Conservation (phyloP, 2,888 invertebrate species). For the Drosophila monieri region DNA sequence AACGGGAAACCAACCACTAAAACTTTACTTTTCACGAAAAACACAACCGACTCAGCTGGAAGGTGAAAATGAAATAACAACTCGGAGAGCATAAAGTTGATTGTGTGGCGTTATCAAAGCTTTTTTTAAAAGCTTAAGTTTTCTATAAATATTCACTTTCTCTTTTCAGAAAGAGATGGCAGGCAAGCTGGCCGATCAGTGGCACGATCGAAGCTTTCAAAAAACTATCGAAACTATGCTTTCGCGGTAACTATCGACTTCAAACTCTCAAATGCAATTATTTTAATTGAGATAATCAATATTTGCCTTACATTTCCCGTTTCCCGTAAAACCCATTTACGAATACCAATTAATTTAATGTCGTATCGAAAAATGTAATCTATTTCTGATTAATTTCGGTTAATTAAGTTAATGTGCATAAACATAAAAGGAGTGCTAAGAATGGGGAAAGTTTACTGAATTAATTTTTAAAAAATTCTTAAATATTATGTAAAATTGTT, state of each 20-base stretch:
- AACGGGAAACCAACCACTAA: not conserved
- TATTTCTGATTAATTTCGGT: too few relatives aligned
- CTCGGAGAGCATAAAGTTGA: conserved; percentile 4
- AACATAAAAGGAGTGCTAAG: too few relatives aligned
- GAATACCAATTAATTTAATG: too few relatives aligned
- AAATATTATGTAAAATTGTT: not conserved
- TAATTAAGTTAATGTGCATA: too few relatives aligned
- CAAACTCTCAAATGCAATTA: too few relatives aligned
- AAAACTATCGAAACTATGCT: not conserved
- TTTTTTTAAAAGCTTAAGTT: not conserved
- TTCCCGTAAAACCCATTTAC: too few relatives aligned
- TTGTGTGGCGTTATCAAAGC: conserved; percentile 5
- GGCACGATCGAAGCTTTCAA: conserved; percentile 5
- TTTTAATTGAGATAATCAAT: too few relatives aligned
- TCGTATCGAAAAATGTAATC: too few relatives aligned
- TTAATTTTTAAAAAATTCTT: too few relatives aligned
- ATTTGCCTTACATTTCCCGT: too few relatives aligned
- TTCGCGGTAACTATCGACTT: not conserved
- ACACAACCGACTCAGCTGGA: conserved; percentile 15
- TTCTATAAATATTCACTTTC: not conserved
- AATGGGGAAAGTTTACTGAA: too few relatives aligned
- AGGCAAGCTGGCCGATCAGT: not conserved
- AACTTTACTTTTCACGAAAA: conserved; percentile 5
- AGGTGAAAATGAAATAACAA: conserved; percentile 12
- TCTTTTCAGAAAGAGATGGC: not conserved